Evolutionary conservation across 2,797 vertebrate genomes (phyloP), one percentile per base, ranked within the genome.

Genomic region (Avahi laniger): DNA sequence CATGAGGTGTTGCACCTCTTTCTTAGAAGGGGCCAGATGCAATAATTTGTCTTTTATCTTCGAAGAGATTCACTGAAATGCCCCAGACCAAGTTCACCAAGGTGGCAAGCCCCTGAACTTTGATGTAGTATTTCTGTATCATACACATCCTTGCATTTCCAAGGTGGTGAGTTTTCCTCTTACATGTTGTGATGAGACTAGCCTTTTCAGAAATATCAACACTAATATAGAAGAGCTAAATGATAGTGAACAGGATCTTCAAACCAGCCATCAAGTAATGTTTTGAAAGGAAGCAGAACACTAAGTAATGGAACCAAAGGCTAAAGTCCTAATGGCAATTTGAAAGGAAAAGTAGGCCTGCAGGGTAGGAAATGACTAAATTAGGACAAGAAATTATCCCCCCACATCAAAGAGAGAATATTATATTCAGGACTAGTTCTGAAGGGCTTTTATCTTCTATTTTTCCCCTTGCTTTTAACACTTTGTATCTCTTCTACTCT

Each of bases 211-310:
- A 81, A 94, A 30, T 67, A 85, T 91, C 85, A 67, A 33, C 7
- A 76, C 63, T 86, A 89, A 95, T 84, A 83, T 91, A 79, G 10
- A 87, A 94, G 38, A 96, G 33, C 35, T n/a, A 59, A 89, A 38
- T 93, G 80, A 98, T 4, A 81, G 70, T 38, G 28, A 97, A 61
- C 89, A 96, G 85, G 28, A 91, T 69, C 70, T 76, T 93, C 48
- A 79, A 95, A 75, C 11, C n/a, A 95, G 17, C 26, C 33, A 69
- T 73, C 63, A 69, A 93, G 33, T 69, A 33, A 72, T 35, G 18
- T 85, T 91, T 69, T 93, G 75, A 96, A 91, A 94, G 91, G 91
- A 95, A 95, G 12, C 96, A 97, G 94, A 95, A 76, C 33, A 18
- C 73, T 89, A 70, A 96, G 57, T 96, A 82, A 94, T 30, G 18